Conservation (phyloP, 2,797 vertebrate species). For the Onychomys arenicola region DNA sequence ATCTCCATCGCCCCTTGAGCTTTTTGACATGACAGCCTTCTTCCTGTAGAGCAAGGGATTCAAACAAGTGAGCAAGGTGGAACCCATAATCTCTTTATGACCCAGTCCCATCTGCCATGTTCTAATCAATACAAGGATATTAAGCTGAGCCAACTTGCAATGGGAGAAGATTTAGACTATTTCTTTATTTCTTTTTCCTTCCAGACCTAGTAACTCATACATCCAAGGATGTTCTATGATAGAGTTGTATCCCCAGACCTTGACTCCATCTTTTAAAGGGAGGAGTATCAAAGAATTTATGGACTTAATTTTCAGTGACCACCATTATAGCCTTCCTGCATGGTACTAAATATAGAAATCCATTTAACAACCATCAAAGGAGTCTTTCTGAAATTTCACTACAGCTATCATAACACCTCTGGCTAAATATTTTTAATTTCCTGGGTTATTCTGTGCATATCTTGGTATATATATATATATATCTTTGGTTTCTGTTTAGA, state of each 20-base stretch:
- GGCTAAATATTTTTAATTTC: not conserved
- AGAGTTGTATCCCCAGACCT: not conserved
- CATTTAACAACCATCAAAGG: not conserved
- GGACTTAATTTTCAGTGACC: not conserved
- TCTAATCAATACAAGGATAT: not conserved
- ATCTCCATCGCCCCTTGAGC: not conserved
- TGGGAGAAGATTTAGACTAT: not conserved
- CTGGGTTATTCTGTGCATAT: not conserved
- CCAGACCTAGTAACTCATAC: not conserved
- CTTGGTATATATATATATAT: not conserved
- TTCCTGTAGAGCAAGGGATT: not conserved
- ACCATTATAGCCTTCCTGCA: conserved; percentile 13
- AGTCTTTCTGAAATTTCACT: not conserved
- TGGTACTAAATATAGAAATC: not conserved
- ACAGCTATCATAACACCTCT: not conserved
- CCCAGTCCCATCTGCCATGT: not conserved
- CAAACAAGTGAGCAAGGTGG: not conserved
- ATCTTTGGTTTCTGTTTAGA: not conserved
- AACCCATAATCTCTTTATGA: not conserved
- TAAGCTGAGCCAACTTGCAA: not conserved
- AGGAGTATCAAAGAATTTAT: conserved; percentile 30
- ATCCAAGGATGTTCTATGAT: not conserved
- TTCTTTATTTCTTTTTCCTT: not conserved
- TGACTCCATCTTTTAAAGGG: not conserved
- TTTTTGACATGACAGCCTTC: not conserved